phyloP scores from a whole-genome alignment of 2,888 invertebrate genomes.

The Chironomus riparius region DNA sequence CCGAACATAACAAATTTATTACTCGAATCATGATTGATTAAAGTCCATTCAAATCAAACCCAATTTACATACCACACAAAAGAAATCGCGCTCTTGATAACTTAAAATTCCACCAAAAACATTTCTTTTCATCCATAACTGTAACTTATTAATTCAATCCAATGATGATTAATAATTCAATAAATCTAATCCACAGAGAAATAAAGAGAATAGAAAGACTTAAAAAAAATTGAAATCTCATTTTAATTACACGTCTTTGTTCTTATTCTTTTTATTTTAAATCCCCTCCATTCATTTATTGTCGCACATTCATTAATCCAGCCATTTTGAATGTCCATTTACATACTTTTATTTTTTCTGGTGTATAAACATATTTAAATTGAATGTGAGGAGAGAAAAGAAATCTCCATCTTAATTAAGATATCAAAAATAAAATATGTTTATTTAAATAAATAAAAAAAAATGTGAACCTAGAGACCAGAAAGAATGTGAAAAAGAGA shows the following conservation, averaged over 20 bases:
- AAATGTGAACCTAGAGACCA: background rate
- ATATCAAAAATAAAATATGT: conserved; percentile 7
- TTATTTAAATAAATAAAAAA: background rate
- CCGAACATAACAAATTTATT: no score
- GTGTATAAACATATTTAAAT: conserved; percentile 7
- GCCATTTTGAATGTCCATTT: background rate
- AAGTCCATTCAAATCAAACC: no score
- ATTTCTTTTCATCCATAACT: no score
- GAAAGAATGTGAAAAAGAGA: background rate
- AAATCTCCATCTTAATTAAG: conserved; percentile 22
- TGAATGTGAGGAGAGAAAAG: background rate
- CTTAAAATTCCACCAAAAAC: no score
- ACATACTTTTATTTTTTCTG: background rate
- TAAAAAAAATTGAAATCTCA: no score
- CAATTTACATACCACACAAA: no score
- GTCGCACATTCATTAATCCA: background rate
- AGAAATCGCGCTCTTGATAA: no score
- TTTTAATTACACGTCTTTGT: background rate
- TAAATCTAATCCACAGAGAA: no score
- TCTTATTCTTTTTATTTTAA: background rate
- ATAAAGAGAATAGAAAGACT: no score
- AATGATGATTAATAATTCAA: no score
- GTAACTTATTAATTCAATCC: no score
- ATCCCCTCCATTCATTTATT: background rate
- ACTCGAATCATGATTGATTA: no score